Evolutionary conservation across 2,113 vertebrate species (phyloP).

Genomic region (Miniopterus natalensis): DNA sequence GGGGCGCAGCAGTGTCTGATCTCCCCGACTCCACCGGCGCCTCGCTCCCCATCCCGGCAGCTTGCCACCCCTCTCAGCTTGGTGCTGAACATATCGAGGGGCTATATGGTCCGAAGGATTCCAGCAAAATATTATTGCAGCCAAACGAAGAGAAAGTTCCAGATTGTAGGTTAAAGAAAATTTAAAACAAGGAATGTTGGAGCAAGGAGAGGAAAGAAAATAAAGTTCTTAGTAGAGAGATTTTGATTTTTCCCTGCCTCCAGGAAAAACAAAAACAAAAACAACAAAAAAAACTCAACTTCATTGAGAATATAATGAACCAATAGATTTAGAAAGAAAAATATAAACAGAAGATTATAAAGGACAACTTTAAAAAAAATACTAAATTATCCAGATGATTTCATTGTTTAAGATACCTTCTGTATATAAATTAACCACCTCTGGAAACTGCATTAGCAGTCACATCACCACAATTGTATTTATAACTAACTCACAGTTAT

Average conservation of each 20-base stretch:
- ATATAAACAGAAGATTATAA: slow-evolving; percentile 35
- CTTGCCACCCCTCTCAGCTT: background rate
- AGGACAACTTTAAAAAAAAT: slow-evolving; percentile 32
- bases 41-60: background rate
- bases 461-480: slow-evolving; percentile 44
- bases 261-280: too few species aligned
- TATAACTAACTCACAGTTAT: slow-evolving; percentile 56
- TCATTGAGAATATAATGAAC: slow-evolving; percentile 3
- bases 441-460: slow-evolving; percentile 26
- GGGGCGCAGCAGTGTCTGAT: too few species aligned
- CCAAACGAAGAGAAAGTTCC: slow-evolving; percentile 52
- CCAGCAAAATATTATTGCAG: slow-evolving; percentile 14
- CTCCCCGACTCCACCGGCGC: background rate
- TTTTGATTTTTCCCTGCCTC: slow-evolving; percentile 26
- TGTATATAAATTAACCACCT: slow-evolving; percentile 44
- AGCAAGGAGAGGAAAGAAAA: slow-evolving; percentile 53
- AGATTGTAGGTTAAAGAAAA: slow-evolving; percentile 20
- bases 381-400: slow-evolving; percentile 38
- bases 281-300: background rate
- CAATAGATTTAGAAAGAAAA: slow-evolving; percentile 29
- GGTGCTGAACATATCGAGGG: background rate
- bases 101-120: slow-evolving; percentile 20
- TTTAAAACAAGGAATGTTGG: slow-evolving; percentile 46
- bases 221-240: slow-evolving; percentile 41
- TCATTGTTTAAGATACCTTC: slow-evolving; percentile 55